Evolutionary conservation across 2,888 invertebrate species (phyloP), one percentile per base, ranked within the genome.

Genomic region (Agrotis puta): DNA sequence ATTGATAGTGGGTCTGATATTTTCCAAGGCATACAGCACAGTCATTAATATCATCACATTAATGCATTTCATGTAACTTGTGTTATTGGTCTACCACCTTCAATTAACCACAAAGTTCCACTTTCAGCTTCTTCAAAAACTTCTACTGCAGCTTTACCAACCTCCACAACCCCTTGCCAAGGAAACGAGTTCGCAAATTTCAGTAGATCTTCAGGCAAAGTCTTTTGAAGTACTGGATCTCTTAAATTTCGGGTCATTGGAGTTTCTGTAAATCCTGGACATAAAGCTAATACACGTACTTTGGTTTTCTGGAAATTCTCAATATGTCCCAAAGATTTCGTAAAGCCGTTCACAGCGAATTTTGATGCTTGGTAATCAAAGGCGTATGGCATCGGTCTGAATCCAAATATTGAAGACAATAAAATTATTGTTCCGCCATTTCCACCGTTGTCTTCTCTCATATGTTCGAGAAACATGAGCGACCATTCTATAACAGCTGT

Each of bases 371-470:
- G 77, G 50, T 86, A 86, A 18, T 70, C 53, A 2, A 71, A 61
- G 6, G 22, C 0, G 33, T 54, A 82, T n/a, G 74, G 79, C 6
- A n/a, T 18, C 0, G 64, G 7, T 45, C 72, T 67, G 24, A 74
- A 85, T n/a, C 83, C 85, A 47, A 74, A 80, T 45, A 83, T 84
- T 13, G 85, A 85, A 11, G 81, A 94, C 50, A 97, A 93, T 87
- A 97, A 97, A 22, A 97, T 92, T 56, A 97, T 94, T 3, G 95
- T 93, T 13, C 97, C 97, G 1, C 97, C 97, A 47, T 90, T 85
- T 4, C 96, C 96, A 2, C 94, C 93, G 27, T 92, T 93, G 77
- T 96, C 92, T 57, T 89, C 92, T 20, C 96, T 91, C 96, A 97
- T 95, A 85, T 95, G 92, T 62, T 96, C 91, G 64, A 96, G 88